phyloP scores from a whole-genome alignment of 2,113 vertebrate genomes.

The Pteruthius melanotis region DNA sequence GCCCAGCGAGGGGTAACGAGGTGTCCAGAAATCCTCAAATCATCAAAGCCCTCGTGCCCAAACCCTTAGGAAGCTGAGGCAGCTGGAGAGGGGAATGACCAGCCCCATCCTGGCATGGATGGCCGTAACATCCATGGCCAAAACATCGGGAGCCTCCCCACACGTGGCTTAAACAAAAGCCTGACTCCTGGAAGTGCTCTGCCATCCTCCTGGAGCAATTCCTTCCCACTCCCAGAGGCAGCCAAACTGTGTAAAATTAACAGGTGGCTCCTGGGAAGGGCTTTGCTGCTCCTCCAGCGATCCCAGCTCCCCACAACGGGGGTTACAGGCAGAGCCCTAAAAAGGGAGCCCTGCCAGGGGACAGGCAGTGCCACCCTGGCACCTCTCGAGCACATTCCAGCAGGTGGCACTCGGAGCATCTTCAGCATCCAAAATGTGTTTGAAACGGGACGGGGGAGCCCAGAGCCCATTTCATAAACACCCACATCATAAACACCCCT shows the following conservation, averaged over 20 bases:
- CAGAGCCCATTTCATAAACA: not conserved
- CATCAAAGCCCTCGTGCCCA: not conserved
- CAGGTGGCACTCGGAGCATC: constrained; percentile 55
- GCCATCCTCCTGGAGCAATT: not conserved
- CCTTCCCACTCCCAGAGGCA: not conserved
- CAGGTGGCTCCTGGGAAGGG: not conserved
- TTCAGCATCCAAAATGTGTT: fast-evolving
- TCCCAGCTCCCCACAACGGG: not conserved
- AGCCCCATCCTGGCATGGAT: fast-evolving
- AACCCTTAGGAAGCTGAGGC: not conserved
- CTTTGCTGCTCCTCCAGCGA: not conserved
- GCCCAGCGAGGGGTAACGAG: fast-evolving
- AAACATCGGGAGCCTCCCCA: not conserved
- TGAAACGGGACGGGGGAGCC: not conserved
- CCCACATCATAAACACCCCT: not conserved
- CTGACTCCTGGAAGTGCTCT: not conserved
- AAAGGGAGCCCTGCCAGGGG: not conserved
- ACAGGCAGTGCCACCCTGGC: not conserved
- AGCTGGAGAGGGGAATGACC: not conserved
- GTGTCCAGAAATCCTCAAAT: not conserved
- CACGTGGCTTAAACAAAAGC: not conserved
- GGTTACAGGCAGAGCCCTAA: not conserved
- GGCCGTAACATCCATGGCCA: too few species aligned
- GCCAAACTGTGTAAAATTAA: not conserved
- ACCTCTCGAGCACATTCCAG: not conserved